Evolutionary conservation across 1,140 invertebrate species (phyloP).

Genomic region (Plutomurus gul): DNA sequence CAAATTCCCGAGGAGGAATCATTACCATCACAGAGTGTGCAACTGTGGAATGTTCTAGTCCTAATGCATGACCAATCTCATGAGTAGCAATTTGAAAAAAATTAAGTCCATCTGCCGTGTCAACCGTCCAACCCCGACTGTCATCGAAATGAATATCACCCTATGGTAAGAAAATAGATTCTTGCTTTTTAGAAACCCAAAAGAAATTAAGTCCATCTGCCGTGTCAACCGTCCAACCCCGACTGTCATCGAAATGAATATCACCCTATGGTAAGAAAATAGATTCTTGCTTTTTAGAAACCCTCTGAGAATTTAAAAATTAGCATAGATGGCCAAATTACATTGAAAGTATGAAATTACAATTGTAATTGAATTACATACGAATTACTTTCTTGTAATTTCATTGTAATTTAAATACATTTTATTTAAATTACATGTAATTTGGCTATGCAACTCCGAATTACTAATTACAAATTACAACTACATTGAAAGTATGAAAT

Average conservation of each 20-base stretch:
- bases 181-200: neutral
- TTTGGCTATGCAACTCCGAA: too few relatives aligned
- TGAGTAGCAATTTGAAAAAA: conserved; percentile 6
- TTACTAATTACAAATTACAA: too few relatives aligned
- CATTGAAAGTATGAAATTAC: too few relatives aligned
- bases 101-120: neutral
- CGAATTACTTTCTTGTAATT: neutral
- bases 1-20: too few relatives aligned
- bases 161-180: too few relatives aligned
- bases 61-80: neutral
- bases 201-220: neutral
- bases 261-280: too few relatives aligned
- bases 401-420: too few relatives aligned
- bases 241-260: neutral
- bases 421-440: neutral
- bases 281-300: too few relatives aligned
- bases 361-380: neutral
- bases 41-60: neutral
- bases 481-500: neutral
- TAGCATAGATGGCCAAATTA: too few relatives aligned
- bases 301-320: too few relatives aligned
- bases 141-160: neutral
- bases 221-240: neutral
- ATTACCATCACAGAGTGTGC: neutral
- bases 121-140: neutral